phyloP scores from a whole-genome alignment of 2,797 vertebrate genomes.

The Chloroceryle amazona region DNA sequence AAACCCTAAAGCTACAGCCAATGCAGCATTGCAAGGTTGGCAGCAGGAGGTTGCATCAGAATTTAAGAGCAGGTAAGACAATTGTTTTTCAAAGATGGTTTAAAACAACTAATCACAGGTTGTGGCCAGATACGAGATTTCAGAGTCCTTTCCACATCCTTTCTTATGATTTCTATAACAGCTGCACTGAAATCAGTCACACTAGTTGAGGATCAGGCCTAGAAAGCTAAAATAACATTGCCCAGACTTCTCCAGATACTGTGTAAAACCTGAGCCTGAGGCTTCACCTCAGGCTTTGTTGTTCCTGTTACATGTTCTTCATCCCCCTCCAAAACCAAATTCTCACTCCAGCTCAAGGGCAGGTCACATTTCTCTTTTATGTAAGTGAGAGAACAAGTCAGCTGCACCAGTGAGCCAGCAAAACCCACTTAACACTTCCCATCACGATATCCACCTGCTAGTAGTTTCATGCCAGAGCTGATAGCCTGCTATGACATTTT shows the following conservation, averaged over 20 bases:
- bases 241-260: background rate
- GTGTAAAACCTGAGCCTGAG: background rate
- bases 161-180: background rate
- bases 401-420: background rate
- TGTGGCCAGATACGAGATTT: background rate
- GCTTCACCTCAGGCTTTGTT: background rate
- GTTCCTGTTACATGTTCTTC: background rate
- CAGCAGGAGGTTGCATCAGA: background rate
- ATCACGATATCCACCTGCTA: constrained; percentile 3
- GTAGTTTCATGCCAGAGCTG: constrained; percentile 22
- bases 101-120: background rate
- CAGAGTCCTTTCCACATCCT: background rate
- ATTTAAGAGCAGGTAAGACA: background rate
- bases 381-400: background rate
- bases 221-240: background rate
- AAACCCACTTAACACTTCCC: constrained; percentile 15
- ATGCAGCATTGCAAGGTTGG: background rate
- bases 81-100: background rate
- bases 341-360: background rate
- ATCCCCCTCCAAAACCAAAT: background rate
- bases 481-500: constrained; percentile 26
- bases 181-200: background rate
- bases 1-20: background rate
- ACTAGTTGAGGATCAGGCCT: background rate
- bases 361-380: background rate